Evolutionary conservation across 2,888 invertebrate genomes (phyloP).

Genomic region (Eremobia ochroleuca): DNA sequence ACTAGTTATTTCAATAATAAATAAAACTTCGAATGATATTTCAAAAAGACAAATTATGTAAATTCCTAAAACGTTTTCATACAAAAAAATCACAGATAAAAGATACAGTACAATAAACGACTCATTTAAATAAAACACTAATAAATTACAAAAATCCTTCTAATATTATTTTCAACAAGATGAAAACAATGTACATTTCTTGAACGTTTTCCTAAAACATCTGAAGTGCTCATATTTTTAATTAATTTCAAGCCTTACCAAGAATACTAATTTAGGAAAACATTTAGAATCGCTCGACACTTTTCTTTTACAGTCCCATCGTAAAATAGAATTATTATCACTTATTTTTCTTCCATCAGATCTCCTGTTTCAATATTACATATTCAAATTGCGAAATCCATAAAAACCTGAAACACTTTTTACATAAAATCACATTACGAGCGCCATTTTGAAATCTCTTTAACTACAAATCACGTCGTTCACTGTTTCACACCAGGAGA

Average conservation of each 20-base stretch:
- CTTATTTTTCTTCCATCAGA: conserved; percentile 7
- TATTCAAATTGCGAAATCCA: conserved; percentile 36
- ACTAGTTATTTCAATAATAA: background rate
- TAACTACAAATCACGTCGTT: conserved; percentile 58
- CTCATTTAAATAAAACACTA: background rate
- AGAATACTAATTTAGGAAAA: conserved; percentile 4
- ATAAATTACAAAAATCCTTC: background rate
- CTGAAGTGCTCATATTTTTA: conserved; percentile 16
- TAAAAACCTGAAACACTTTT: conserved; percentile 40
- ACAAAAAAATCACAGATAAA: background rate
- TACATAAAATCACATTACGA: conserved; percentile 23
- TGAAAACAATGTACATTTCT: background rate
- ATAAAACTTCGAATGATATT: background rate
- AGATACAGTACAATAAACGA: background rate
- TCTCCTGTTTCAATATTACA: conserved; percentile 5
- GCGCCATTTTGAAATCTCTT: conserved; percentile 39
- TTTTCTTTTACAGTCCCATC: conserved; percentile 10
- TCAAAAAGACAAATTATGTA: background rate
- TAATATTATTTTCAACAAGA: background rate
- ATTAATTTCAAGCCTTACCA: conserved; percentile 24
- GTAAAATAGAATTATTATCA: conserved; percentile 19
- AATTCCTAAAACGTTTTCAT: background rate
- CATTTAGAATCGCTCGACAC: background rate
- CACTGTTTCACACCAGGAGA: conserved; percentile 64
- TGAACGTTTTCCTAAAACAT: conserved; percentile 1